Conservation (phyloP, 2,888 invertebrate species). For the Unio pictorum region DNA sequence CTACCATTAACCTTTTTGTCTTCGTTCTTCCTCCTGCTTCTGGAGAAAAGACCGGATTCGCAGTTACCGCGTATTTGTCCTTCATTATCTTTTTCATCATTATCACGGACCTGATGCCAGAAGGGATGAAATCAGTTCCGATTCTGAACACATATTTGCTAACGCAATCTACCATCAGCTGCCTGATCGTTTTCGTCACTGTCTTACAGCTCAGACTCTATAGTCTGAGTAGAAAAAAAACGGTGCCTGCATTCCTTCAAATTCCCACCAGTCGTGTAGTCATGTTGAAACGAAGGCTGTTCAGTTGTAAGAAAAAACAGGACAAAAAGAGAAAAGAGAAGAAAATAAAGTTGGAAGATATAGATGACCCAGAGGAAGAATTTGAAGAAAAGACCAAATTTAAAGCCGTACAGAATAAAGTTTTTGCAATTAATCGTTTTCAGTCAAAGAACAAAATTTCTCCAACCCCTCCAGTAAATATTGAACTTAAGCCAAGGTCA, state of each 20-base stretch:
- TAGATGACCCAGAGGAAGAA: not conserved
- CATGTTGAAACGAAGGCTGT: conserved; percentile 14
- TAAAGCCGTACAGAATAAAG: not conserved
- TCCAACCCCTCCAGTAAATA: too few relatives aligned
- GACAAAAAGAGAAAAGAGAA: not conserved
- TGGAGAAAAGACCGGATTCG: conserved; percentile 35
- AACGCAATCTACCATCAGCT: conserved; percentile 29
- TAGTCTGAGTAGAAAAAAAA: conserved; percentile 20
- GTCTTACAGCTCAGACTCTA: conserved; percentile 28
- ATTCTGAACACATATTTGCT: conserved; percentile 30
- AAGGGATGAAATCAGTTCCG: conserved; percentile 34
- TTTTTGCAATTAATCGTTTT: too few relatives aligned
- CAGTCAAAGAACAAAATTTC: too few relatives aligned
- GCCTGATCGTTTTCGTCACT: conserved; percentile 23
- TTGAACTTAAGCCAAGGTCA: too few relatives aligned
- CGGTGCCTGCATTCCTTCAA: conserved; percentile 16
- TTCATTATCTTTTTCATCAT: conserved; percentile 36
- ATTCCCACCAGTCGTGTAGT: conserved; percentile 11
- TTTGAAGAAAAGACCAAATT: not conserved
- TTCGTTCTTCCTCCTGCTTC: conserved; percentile 33
- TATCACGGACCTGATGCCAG: conserved; percentile 41
- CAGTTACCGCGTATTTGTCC: conserved; percentile 30
- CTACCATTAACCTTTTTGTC: conserved; percentile 24
- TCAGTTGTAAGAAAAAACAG: not conserved
- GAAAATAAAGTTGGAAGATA: not conserved